Evolutionary conservation across 2,113 vertebrate genomes (phyloP).

Genomic region (Chloropsis hardwickii): DNA sequence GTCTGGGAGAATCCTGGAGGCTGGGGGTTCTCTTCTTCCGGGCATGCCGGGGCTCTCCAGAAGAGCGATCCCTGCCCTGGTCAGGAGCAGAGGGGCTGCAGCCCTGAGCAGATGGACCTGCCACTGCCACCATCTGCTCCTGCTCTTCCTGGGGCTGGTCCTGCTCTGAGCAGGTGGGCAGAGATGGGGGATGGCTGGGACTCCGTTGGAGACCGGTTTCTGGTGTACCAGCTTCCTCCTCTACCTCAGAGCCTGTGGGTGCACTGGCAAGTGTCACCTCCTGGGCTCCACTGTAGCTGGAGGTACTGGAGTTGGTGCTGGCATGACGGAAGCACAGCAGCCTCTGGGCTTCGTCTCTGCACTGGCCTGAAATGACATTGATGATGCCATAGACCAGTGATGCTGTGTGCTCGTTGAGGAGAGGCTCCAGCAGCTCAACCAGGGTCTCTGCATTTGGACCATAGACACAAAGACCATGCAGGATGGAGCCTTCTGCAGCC

Average conservation of each 20-base stretch:
- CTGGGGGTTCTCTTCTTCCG: neutral
- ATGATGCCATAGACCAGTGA: neutral
- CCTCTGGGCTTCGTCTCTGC: neutral
- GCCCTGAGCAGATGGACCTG: neutral
- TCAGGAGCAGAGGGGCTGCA: neutral
- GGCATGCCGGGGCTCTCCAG: neutral
- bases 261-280: neutral
- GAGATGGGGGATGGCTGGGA: neutral
- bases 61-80: neutral
- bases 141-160: neutral
- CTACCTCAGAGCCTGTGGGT: neutral
- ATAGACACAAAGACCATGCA: neutral
- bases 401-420: neutral
- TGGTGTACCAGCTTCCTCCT: neutral
- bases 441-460: neutral
- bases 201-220: rapidly evolving
- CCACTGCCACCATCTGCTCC: rapidly evolving
- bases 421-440: neutral
- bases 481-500: neutral
- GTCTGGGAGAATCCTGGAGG: rapidly evolving
- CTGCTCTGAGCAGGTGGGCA: neutral
- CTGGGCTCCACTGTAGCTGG: neutral
- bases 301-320: neutral
- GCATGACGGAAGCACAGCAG: neutral
- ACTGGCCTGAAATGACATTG: neutral